A percentile compares a stretch with the other conserved stretches of the same genome.
phyloP scores from a whole-genome alignment of 2,113 vertebrate species.

The Cricetomys ansorgei region DNA sequence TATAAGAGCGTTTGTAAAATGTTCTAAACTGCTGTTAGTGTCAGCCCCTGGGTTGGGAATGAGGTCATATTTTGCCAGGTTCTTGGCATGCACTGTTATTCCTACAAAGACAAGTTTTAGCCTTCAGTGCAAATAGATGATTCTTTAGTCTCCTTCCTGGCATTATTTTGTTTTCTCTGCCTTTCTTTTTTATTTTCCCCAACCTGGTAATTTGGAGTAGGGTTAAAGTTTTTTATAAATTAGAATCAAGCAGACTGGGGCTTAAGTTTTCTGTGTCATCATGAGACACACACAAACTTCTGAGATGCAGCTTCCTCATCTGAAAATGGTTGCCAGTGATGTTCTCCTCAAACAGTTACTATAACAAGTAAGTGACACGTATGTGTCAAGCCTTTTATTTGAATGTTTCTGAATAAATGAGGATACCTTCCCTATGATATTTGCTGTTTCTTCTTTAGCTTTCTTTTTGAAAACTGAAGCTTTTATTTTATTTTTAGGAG shows the following conservation, averaged over 20 bases:
- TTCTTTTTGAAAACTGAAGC: constrained; percentile 38
- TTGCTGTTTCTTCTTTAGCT: not conserved
- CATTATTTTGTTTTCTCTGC: not conserved
- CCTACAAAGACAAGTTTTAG: not conserved
- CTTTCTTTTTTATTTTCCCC: not conserved
- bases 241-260: not conserved
- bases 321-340: not conserved
- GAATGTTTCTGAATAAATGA: not conserved
- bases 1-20: not conserved
- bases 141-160: not conserved
- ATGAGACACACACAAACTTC: not conserved
- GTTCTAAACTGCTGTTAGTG: not conserved
- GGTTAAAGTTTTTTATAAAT: not conserved
- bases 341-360: not conserved
- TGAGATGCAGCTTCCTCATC: not conserved
- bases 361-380: not conserved
- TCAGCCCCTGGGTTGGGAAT: not conserved
- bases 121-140: not conserved
- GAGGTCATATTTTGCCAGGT: not conserved
- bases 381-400: not conserved
- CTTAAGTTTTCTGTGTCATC: not conserved
- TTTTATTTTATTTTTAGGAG: not conserved
- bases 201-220: not conserved
- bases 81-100: not conserved
- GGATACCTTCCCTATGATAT: not conserved